Evolutionary conservation across 2,888 invertebrate genomes (phyloP).

Genomic region (Margaritifera margaritifera): DNA sequence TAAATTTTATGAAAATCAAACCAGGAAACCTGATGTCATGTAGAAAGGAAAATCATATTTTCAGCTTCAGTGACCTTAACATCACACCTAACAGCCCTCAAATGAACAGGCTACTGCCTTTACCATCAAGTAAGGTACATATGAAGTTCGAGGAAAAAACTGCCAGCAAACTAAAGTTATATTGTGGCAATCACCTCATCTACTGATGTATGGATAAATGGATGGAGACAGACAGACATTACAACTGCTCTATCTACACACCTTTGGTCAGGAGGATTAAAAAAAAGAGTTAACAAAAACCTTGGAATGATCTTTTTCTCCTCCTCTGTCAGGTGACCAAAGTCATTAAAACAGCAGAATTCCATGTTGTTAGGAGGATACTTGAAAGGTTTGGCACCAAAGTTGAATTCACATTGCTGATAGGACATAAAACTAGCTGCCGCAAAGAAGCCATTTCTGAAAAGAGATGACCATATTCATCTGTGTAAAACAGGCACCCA

Average conservation of each 20-base stretch:
- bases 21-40: no score
- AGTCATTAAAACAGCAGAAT: constrained; percentile 85
- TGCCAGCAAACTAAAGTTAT: neutral
- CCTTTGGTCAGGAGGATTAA: neutral
- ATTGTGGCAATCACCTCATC: no score
- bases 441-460: constrained; percentile 90
- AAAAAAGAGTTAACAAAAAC: constrained; percentile 58
- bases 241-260: constrained; percentile 1
- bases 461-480: constrained; percentile 7
- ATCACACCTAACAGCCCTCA: no score
- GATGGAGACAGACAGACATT: no score
- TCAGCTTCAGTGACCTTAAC: no score
- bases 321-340: constrained; percentile 83
- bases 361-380: constrained; percentile 81
- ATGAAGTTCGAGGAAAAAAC: neutral
- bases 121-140: no score
- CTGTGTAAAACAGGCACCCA: neutral
- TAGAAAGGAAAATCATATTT: no score
- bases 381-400: constrained; percentile 86
- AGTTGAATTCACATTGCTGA: constrained; percentile 95
- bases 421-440: constrained; percentile 98
- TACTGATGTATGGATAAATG: no score
- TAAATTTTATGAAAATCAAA: no score
- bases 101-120: no score
- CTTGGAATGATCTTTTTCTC: constrained; percentile 87